These are phyloP conservation scores for Trichacis sp. DNA, from an alignment of 2,888 invertebrate species.

Conservation along the genomic window DNA sequence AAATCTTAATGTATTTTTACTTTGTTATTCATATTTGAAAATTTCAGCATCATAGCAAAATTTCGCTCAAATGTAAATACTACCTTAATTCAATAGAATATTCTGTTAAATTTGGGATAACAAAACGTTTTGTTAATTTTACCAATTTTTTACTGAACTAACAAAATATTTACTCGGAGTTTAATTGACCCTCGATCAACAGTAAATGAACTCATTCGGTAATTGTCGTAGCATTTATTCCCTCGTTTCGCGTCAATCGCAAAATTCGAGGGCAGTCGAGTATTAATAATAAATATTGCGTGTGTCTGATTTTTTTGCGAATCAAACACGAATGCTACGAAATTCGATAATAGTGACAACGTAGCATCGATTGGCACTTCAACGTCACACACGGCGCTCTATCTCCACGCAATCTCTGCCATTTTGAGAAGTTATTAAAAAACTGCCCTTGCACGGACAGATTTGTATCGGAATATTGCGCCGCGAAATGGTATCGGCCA, in stretches of 20 bases:
- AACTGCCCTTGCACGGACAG: conserved; percentile 1
- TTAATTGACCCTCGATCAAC: neutral
- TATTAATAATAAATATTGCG: neutral
- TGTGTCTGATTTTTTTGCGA: neutral
- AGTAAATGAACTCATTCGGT: neutral
- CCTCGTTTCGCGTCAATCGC: neutral
- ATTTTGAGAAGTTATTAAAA: conserved; percentile 5
- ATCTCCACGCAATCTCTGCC: neutral
- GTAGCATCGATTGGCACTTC: conserved; percentile 2
- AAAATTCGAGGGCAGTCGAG: neutral
- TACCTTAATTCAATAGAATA: too few relatives aligned
- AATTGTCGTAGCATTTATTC: neutral
- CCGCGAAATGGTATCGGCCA: conserved; percentile 4
- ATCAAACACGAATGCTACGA: neutral
- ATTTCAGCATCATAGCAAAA: too few relatives aligned
- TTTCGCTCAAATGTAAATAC: too few relatives aligned
- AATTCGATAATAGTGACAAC: conserved; percentile 3
- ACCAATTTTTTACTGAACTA: too few relatives aligned
- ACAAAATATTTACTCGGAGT: too few relatives aligned
- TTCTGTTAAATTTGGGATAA: too few relatives aligned
- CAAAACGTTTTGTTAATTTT: too few relatives aligned
- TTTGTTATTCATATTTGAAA: too few relatives aligned
- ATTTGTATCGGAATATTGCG: conserved; percentile 9
- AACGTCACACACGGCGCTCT: neutral
- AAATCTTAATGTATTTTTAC: too few relatives aligned